These are phyloP conservation scores for Scarus forsteni DNA, from an alignment of 2,797 vertebrate genomes.

Conservation along the genomic window DNA sequence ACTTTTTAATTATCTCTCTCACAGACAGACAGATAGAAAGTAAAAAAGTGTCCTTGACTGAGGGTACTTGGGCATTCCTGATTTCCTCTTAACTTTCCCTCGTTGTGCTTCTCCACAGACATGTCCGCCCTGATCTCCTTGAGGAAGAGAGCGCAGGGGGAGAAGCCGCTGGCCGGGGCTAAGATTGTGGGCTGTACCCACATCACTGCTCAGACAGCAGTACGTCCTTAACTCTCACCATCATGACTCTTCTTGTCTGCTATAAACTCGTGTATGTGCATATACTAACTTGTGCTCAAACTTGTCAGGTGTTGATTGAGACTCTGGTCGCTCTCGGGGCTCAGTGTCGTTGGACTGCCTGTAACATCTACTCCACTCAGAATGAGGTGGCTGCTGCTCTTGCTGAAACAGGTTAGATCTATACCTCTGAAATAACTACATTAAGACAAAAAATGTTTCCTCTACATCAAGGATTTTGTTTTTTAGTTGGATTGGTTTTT, in stretches of 20 bases:
- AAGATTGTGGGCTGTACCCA: slow-evolving; percentile 99
- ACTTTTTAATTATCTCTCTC: too few species aligned
- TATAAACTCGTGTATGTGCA: slow-evolving; percentile 4
- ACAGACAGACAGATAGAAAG: too few species aligned
- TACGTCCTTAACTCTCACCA: slow-evolving; percentile 74
- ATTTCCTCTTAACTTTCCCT: slow-evolving; percentile 17
- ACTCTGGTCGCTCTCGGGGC: slow-evolving; percentile 96
- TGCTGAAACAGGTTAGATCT: slow-evolving; percentile 90
- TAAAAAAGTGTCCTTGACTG: too few species aligned
- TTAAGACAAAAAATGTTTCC: too few species aligned
- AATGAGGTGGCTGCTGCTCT: slow-evolving; percentile 97
- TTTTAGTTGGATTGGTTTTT: too few species aligned
- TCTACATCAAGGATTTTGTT: too few species aligned
- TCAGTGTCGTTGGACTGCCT: slow-evolving; percentile 98
- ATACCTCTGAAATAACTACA: neutral
- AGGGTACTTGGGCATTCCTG: neutral
- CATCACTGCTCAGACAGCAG: slow-evolving; percentile 98
- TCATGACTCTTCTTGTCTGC: slow-evolving; percentile 5
- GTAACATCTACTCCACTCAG: slow-evolving; percentile 99
- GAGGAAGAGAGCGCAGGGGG: slow-evolving; percentile 98
- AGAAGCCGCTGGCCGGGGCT: slow-evolving; percentile 97
- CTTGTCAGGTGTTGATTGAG: slow-evolving; percentile 93
- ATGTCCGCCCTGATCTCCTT: slow-evolving; percentile 98
- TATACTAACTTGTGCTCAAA: neutral
- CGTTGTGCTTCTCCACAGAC: slow-evolving; percentile 83